These are phyloP conservation scores for Bubo scandiacus DNA, from an alignment of 2,113 vertebrate species.

Conservation along the genomic window DNA sequence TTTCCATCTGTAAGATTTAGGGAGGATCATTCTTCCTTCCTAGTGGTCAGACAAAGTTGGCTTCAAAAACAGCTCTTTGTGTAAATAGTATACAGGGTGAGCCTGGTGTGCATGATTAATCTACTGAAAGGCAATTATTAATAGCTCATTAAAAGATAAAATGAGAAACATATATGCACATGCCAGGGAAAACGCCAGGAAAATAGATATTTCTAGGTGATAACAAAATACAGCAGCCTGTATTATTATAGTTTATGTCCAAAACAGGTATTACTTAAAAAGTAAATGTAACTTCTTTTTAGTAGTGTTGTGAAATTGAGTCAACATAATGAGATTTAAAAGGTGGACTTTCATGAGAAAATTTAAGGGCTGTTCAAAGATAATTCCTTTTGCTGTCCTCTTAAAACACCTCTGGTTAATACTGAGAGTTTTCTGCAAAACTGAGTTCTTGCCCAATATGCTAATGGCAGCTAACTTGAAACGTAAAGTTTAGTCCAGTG, in stretches of 20 bases:
- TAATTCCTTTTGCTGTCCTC: neutral
- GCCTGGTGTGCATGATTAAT: neutral
- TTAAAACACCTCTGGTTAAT: neutral
- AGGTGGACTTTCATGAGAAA: neutral
- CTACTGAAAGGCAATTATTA: neutral
- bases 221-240: neutral
- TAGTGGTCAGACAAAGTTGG: neutral
- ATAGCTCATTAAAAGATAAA: neutral
- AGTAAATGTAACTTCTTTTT: neutral
- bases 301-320: neutral
- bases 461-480: neutral
- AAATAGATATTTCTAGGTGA: neutral
- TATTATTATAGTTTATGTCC: neutral
- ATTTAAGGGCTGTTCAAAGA: neutral
- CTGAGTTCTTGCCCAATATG: neutral
- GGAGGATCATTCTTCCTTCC: neutral
- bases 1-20: neutral
- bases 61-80: neutral
- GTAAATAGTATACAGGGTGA: neutral
- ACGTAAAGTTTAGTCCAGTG: neutral
- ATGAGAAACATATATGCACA: neutral
- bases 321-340: neutral
- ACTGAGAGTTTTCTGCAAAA: neutral
- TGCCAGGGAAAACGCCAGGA: neutral
- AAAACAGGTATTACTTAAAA: neutral